These are phyloP conservation scores for Torymus texanus DNA, from an alignment of 2,888 invertebrate species.

Conservation along the genomic window DNA sequence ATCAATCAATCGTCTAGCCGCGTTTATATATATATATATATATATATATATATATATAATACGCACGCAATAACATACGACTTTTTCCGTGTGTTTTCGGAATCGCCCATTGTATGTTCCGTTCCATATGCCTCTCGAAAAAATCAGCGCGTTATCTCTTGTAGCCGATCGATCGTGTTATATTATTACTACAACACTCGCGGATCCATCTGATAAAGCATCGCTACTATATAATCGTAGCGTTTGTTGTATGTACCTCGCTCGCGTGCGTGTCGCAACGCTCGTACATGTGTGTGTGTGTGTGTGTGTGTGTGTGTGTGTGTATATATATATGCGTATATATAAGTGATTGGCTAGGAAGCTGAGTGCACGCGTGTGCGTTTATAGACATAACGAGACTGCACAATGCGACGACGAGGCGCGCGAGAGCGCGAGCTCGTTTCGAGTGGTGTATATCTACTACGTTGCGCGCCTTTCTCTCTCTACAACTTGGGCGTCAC, in stretches of 20 bases:
- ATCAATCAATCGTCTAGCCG: slow-evolving; percentile 19
- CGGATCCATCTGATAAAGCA: slow-evolving; percentile 40
- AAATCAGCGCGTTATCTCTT: too few species aligned
- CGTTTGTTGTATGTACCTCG: background rate
- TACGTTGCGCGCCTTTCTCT: background rate
- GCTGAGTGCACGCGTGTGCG: too few species aligned
- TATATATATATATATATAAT: background rate
- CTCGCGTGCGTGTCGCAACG: slow-evolving; percentile 35
- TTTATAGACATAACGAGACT: slow-evolving; percentile 15
- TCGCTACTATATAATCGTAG: background rate
- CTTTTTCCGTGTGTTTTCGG: slow-evolving; percentile 18
- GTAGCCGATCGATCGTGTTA: slow-evolving; percentile 11
- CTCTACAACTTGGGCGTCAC: slow-evolving; percentile 33
- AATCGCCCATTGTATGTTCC: slow-evolving; percentile 31
- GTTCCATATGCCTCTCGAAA: too few species aligned
- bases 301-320: background rate
- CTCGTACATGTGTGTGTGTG: slow-evolving; percentile 4
- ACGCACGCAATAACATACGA: background rate
- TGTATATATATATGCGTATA: background rate
- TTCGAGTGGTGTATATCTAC: background rate
- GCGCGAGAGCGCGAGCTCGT: background rate
- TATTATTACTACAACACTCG: slow-evolving; percentile 2
- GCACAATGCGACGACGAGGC: slow-evolving; percentile 22
- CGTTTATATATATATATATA: background rate
- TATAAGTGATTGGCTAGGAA: too few species aligned